phyloP scores from a whole-genome alignment of 1,140 invertebrate genomes.

The Rhagoletis pomonella region DNA sequence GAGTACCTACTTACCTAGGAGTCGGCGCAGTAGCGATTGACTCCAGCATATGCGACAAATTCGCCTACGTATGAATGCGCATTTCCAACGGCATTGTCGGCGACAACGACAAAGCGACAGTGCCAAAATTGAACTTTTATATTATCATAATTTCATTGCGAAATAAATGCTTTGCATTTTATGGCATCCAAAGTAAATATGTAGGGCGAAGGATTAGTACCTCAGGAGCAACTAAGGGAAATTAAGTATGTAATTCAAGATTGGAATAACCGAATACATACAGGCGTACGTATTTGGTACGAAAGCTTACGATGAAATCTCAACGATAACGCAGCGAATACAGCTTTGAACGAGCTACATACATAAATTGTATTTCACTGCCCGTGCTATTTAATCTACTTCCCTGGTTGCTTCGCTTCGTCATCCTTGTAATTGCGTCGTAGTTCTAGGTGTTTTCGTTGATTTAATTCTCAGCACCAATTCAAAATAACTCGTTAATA shows the following conservation, averaged over 20 bases:
- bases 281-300: not conserved
- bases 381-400: not conserved
- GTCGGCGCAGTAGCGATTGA: too few relatives aligned
- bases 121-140: not conserved
- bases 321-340: conserved; percentile 34
- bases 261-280: not conserved
- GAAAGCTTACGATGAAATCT: conserved; percentile 34
- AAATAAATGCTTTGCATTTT: not conserved
- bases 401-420: not conserved
- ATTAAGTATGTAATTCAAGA: not conserved
- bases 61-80: conserved; percentile 34
- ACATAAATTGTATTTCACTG: too few relatives aligned
- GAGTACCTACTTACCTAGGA: too few relatives aligned
- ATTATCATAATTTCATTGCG: not conserved
- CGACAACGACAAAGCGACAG: not conserved
- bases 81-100: not conserved
- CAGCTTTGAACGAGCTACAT: not conserved
- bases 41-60: conserved; percentile 27
- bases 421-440: not conserved
- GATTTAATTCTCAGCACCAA: conserved; percentile 1
- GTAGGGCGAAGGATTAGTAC: not conserved
- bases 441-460: not conserved
- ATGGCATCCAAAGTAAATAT: not conserved
- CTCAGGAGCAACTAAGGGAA: not conserved
- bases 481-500: conserved; percentile 37